These are phyloP conservation scores for Brachionus angularis DNA, from an alignment of 1,140 invertebrate species.

Conservation along the genomic window DNA sequence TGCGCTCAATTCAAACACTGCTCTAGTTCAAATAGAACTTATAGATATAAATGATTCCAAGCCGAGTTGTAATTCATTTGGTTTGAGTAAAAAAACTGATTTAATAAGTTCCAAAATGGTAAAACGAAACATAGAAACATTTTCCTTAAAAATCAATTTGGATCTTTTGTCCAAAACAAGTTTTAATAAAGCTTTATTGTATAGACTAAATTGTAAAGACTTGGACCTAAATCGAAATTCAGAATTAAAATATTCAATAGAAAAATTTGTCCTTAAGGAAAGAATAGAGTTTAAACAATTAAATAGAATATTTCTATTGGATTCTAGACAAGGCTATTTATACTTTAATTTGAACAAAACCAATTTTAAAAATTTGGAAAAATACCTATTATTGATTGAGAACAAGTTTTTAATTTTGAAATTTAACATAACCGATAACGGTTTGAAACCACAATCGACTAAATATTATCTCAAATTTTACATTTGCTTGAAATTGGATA, in stretches of 20 bases:
- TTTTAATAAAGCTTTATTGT: too few relatives aligned
- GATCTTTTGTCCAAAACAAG: too few relatives aligned
- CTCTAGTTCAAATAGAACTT: slow-evolving; percentile 14
- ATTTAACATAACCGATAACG: slow-evolving; percentile 10
- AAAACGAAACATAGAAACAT: neutral
- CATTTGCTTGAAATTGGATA: too few relatives aligned
- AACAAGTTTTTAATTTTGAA: neutral
- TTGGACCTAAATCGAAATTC: neutral
- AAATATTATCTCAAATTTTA: too few relatives aligned
- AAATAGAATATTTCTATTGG: neutral
- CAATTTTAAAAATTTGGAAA: neutral
- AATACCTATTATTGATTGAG: neutral
- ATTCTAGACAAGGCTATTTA: neutral
- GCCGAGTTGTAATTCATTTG: neutral
- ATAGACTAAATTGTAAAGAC: too few relatives aligned
- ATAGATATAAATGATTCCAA: slow-evolving; percentile 7
- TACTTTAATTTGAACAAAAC: neutral
- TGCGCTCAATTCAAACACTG: neutral
- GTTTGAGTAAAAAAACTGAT: neutral
- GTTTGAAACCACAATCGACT: too few relatives aligned
- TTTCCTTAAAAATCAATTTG: neutral
- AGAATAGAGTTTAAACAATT: neutral
- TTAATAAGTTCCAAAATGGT: neutral
- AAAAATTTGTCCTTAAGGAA: too few relatives aligned
- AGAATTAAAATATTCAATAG: neutral